Evolutionary conservation across 1,140 invertebrate species (phyloP), one percentile per base, ranked within the genome.

Genomic region (Idris sp.): DNA sequence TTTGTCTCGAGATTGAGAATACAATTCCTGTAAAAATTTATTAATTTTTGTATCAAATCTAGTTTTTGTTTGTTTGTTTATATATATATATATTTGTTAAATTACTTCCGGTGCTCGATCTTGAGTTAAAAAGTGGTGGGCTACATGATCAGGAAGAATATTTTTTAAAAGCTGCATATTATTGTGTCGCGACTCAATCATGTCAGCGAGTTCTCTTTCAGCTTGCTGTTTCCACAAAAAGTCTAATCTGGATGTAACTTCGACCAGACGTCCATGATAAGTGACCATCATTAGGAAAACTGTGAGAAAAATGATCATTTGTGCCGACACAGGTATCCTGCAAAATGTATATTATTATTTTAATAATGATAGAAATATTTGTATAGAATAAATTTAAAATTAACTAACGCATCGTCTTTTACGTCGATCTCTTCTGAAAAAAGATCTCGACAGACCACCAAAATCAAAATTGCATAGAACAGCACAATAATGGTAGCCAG

Each of bases 171-270:
- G 87, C 77, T 96, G 94, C 67, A 93, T 91, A 79, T 97, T 97
- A 73, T 95, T 95, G 61, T 93, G 91, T 35, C 94, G 89, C 2
- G 94, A 94, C 76, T 96, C 95, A 62, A 93, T 91, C 94, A 98
- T 98, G 79, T 97, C 96, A n/a, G 90, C 90, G 13, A 97, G 89
- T 82, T 98, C 96, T 36, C 92, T 91, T 84, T 97, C 93, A 0
- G 96, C 95, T 81, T 97, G 96, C 77, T 95, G 92, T 83, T 98
- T 98, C 97, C 97, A 98, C 4, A 98, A 89, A 83, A 98, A 98
- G 86, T 98, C 96, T 30, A 99, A 88, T 26, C 97, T 87, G 1
- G 94, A 94, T 1, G 95, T 96, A 0, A 96, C 93, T 86, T 97
- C 95, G 0, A 96, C 95, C 10, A 97, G 87, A 53, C 96, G 89